Percentiles rank a stretch among this genome's conserved stretches.
phyloP scores from a whole-genome alignment of 30 jellyfish, hydroid and myxozoan species.

The Aurelia sp. region DNA sequence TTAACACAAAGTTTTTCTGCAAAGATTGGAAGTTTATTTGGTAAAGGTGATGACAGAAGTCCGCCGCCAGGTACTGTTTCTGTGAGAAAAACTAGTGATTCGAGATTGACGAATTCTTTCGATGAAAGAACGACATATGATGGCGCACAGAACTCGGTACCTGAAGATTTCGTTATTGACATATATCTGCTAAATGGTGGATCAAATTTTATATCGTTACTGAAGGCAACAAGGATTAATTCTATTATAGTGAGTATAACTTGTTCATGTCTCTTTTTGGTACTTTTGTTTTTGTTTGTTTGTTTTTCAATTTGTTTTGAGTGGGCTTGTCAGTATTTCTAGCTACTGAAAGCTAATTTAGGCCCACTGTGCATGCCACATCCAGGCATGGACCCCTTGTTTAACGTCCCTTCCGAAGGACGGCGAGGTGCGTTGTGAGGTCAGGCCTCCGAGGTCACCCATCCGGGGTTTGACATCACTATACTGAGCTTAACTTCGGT shows the following conservation, averaged over 20 bases:
- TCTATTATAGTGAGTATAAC: slow-evolving; percentile 24
- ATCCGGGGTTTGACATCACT: no score
- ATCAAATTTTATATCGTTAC: slow-evolving; percentile 26
- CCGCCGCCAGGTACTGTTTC: background rate
- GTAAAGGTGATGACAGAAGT: slow-evolving; percentile 10
- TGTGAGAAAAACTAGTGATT: background rate
- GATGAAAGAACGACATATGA: background rate
- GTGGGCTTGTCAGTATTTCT: no score
- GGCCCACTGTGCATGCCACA: no score
- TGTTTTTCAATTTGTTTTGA: no score
- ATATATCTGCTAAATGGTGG: slow-evolving; percentile 50
- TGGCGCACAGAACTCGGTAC: background rate
- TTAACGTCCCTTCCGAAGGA: no score
- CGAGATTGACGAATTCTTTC: background rate
- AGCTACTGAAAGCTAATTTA: no score
- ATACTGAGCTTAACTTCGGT: no score
- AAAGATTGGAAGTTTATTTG: slow-evolving; percentile 31
- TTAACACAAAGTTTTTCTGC: slow-evolving; percentile 48
- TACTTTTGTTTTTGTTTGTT: no score
- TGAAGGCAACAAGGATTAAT: slow-evolving; percentile 41
- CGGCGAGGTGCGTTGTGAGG: no score
- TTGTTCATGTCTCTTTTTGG: background rate
- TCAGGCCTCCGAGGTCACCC: no score
- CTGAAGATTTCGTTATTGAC: slow-evolving; percentile 11
- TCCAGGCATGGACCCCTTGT: no score